These are phyloP conservation scores for Callyntrura sp. DNA, from an alignment of 2,888 invertebrate genomes.

Conservation along the genomic window DNA sequence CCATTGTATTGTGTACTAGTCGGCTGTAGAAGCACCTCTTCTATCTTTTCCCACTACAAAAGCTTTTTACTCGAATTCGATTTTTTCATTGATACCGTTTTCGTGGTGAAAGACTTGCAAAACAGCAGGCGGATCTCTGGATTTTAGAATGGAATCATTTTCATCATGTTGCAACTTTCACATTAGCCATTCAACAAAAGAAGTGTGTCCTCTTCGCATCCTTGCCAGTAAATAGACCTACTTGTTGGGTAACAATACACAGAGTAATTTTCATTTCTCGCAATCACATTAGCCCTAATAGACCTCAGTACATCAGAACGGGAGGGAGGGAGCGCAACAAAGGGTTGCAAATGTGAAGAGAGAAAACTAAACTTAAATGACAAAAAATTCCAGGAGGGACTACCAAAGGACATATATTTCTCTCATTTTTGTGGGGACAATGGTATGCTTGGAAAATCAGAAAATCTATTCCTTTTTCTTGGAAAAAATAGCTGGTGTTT, in stretches of 20 bases:
- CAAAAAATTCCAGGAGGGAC: slow-evolving; percentile 39
- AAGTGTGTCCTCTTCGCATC: neutral
- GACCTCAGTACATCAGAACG: neutral
- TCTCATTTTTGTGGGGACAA: slow-evolving; percentile 28
- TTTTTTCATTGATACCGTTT: neutral
- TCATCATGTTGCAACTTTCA: slow-evolving; percentile 20
- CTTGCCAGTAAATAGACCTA: neutral
- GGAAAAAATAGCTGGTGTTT: slow-evolving; percentile 19
- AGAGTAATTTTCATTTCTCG: slow-evolving; percentile 2
- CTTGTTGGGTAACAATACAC: neutral
- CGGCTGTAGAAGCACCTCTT: too few species aligned
- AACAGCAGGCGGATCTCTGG: neutral
- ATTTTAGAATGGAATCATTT: slow-evolving; percentile 1
- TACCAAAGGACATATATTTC: slow-evolving; percentile 32
- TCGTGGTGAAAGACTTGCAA: neutral
- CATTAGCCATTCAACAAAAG: slow-evolving; percentile 14
- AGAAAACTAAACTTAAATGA: slow-evolving; percentile 15
- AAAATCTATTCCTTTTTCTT: neutral
- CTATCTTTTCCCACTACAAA: too few species aligned
- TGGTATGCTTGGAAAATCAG: slow-evolving; percentile 8
- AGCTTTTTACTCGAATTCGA: neutral
- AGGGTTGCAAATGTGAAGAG: slow-evolving; percentile 12
- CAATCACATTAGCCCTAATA: slow-evolving; percentile 43
- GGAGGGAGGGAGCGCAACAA: slow-evolving; percentile 11
- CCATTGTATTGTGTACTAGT: neutral